Percentiles rank a stretch among this genome's conserved stretches.
Conservation (phyloP, 53 echinoderm and acorn worm genomes). For the Antedon mediterranea region DNA sequence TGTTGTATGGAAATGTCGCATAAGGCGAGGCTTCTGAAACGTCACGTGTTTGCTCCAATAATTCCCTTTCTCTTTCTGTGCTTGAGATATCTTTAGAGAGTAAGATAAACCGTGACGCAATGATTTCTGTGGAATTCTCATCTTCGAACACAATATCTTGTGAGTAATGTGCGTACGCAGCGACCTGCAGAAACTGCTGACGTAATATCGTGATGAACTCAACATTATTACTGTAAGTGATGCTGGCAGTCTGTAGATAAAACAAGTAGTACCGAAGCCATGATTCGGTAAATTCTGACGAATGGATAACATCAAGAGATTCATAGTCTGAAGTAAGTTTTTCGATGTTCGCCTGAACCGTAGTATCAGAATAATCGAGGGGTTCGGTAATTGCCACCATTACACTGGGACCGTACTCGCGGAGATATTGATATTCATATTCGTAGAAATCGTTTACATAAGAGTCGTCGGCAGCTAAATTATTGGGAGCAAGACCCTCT, state of each 20-base stretch:
- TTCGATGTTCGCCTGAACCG: conserved; percentile 22
- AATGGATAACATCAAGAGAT: background rate
- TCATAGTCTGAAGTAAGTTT: conserved; percentile 10
- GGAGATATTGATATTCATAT: conserved; percentile 16
- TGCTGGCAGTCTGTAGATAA: background rate
- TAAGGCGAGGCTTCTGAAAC: conserved; percentile 13
- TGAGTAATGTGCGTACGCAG: conserved; percentile 9
- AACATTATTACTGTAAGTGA: conserved; percentile 1
- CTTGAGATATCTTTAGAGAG: conserved; percentile 13
- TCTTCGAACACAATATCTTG: conserved; percentile 29
- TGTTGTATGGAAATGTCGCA: conserved; percentile 23
- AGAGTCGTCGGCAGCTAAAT: conserved; percentile 26
- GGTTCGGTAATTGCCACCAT: conserved; percentile 15
- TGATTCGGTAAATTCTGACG: conserved; percentile 5
- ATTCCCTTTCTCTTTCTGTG: conserved; percentile 14
- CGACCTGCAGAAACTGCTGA: conserved; percentile 5
- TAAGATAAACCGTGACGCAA: conserved; percentile 31
- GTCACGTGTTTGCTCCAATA: conserved; percentile 13
- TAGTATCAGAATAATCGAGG: conserved; percentile 10
- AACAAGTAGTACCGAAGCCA: conserved; percentile 26
- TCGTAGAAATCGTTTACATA: conserved; percentile 14
- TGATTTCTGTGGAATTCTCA: conserved; percentile 5
- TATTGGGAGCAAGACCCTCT: conserved; percentile 16
- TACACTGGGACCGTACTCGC: conserved; percentile 15
- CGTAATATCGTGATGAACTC: conserved; percentile 14